Evolutionary conservation across 2,113 vertebrate genomes (phyloP).

Genomic region (Pelobates fuscus): DNA sequence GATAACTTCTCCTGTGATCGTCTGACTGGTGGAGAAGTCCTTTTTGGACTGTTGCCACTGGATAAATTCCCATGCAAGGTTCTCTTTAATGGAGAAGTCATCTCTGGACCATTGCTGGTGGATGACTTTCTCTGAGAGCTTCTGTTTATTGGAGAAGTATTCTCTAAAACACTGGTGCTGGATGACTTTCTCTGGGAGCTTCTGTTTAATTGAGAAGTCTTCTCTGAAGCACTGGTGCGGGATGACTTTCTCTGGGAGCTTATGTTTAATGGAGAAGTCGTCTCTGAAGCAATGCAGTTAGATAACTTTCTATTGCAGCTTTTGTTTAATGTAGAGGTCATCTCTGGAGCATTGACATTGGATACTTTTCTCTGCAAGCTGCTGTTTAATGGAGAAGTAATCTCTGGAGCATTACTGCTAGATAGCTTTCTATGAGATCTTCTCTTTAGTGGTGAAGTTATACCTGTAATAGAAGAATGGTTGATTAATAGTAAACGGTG

Average conservation of each 20-base stretch:
- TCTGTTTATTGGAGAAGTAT: neutral
- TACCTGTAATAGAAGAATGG: too few relatives aligned
- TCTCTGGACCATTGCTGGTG: neutral
- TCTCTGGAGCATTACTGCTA: neutral
- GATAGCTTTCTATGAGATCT: conserved; percentile 1
- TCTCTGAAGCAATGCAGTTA: neutral
- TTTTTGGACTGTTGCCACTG: neutral
- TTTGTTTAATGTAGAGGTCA: neutral
- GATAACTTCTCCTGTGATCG: neutral
- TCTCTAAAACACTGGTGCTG: neutral
- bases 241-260: neutral
- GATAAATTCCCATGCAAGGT: neutral
- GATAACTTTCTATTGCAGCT: neutral
- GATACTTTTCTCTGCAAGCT: neutral
- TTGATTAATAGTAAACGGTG: too few relatives aligned
- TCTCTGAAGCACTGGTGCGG: neutral
- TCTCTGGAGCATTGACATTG: neutral
- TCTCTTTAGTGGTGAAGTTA: neutral
- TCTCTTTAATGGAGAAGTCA: neutral
- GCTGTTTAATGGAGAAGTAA: neutral
- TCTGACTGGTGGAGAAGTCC: neutral
- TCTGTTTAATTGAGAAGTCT: neutral
- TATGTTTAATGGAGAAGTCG: neutral
- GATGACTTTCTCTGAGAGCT: neutral
- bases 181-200: conserved; percentile 2